Conservation (phyloP, 2,113 vertebrate genomes). For the Mustela nigripes region DNA sequence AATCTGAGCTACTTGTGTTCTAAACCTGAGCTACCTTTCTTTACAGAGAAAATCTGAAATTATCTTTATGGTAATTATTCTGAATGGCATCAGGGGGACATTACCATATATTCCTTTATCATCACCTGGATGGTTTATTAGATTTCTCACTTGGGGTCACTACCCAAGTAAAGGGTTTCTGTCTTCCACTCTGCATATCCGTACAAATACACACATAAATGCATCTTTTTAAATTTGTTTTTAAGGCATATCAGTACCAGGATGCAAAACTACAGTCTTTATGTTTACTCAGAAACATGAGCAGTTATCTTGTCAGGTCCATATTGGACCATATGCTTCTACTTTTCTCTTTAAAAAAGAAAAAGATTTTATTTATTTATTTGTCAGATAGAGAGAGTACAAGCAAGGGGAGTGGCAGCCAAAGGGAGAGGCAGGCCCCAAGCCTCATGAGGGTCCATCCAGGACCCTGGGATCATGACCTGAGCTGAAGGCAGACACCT, state of each 20-base stretch:
- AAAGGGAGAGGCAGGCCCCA: background rate
- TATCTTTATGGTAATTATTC: slow-evolving; percentile 8
- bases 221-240: background rate
- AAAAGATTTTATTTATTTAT: too few species aligned
- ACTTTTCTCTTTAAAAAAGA: background rate
- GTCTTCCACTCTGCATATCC: background rate
- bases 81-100: background rate
- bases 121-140: background rate
- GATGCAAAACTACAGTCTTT: slow-evolving; percentile 14
- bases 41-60: slow-evolving; percentile 45
- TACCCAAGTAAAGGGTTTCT: background rate
- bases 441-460: background rate
- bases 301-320: background rate
- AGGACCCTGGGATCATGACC: background rate
- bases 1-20: background rate
- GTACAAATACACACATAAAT: background rate
- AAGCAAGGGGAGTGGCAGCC: background rate
- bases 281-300: slow-evolving; percentile 6
- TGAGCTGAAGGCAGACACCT: background rate
- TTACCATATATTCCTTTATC: background rate
- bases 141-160: background rate
- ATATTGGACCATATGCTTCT: background rate
- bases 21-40: background rate
- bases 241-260: background rate
- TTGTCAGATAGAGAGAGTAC: too few species aligned